Conservation (phyloP, 2,113 vertebrate genomes). For the Microcebus jonahi region DNA sequence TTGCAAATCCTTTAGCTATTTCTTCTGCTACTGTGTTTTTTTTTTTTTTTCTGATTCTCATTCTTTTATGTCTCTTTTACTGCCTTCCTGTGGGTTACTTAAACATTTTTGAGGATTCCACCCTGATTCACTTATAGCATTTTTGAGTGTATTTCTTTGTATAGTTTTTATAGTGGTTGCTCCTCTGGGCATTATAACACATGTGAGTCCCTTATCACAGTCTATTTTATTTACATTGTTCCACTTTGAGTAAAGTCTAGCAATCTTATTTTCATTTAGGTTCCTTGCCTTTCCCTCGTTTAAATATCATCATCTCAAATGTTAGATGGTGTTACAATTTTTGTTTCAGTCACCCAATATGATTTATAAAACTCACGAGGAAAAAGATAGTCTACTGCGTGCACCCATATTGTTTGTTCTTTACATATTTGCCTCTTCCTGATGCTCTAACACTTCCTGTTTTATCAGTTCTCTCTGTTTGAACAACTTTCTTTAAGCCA, state of each 20-base stretch:
- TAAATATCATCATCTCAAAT: background rate
- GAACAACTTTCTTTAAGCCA: background rate
- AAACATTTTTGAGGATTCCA: background rate
- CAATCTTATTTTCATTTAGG: background rate
- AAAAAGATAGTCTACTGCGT: background rate
- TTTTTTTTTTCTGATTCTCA: background rate
- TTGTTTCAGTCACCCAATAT: background rate
- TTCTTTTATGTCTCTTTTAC: background rate
- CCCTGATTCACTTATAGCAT: background rate
- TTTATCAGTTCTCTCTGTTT: background rate
- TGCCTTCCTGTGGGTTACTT: background rate
- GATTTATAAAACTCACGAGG: background rate
- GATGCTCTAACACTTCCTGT: background rate
- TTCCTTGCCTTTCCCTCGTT: background rate
- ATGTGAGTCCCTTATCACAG: background rate
- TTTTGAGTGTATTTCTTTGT: background rate
- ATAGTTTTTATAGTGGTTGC: background rate
- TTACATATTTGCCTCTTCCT: background rate
- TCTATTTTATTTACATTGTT: background rate
- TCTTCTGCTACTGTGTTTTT: background rate
- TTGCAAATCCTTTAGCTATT: background rate
- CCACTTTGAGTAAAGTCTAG: background rate
- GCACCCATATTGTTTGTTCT: background rate
- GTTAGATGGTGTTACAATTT: background rate
- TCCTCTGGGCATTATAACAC: too few relatives aligned